Conservation (phyloP, 2,888 invertebrate species). For the Drosophila eohydei region DNA sequence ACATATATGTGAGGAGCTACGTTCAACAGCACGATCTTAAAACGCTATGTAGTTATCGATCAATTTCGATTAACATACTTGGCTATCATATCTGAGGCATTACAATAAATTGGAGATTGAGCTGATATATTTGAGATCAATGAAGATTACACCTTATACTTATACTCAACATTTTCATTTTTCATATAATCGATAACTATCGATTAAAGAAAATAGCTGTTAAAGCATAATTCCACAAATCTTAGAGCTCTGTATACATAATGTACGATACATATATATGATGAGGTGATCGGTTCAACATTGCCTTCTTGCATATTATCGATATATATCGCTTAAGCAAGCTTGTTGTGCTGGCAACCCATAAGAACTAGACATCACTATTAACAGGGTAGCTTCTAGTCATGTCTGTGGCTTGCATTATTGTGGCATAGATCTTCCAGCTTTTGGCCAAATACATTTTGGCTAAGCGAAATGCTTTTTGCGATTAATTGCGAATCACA, state of each 20-base stretch:
- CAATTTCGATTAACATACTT: not conserved
- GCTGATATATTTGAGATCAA: no score
- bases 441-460: conserved; percentile 18
- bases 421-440: conserved; percentile 7
- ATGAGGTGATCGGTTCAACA: no score
- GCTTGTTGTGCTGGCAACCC: not conserved
- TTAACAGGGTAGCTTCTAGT: conserved; percentile 1
- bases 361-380: not conserved
- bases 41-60: not conserved
- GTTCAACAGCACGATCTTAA: not conserved
- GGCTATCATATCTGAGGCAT: not conserved
- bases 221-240: no score
- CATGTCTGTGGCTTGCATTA: not conserved
- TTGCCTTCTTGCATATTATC: not conserved
- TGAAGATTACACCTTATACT: no score
- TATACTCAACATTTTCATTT: not conserved
- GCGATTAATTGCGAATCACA: conserved; percentile 12
- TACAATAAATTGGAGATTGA: not conserved
- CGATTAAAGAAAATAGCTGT: not conserved
- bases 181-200: not conserved
- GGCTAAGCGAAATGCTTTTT: conserved; percentile 22
- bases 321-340: not conserved
- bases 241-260: not conserved
- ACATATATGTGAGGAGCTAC: not conserved
- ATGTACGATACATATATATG: not conserved